Evolutionary conservation across 1,140 invertebrate genomes (phyloP), one percentile per base, ranked within the genome.

Genomic region (Dendrolimus punctatus): DNA sequence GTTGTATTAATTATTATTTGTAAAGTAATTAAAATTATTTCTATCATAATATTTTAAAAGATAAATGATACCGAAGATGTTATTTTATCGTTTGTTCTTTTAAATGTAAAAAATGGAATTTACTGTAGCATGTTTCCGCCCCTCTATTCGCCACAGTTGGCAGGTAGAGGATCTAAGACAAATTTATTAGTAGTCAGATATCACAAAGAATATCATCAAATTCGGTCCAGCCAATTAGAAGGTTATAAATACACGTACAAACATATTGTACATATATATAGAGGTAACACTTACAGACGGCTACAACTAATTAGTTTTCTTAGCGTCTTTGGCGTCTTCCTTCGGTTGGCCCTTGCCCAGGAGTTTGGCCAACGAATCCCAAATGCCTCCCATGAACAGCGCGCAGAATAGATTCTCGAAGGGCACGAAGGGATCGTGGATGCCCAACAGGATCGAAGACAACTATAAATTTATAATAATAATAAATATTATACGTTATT

Each of bases 371-470:
- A 99, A 87, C 23, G 96, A 96, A 88, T 99, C 98, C 94, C 96
- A 99, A 75, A 99, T 96, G 51, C 98, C 98, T 49, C 98, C 98
- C 80, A 99, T 91, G 89, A 99, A 99, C 46, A 99, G 88, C 8
- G 97, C 96, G 82, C 98, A 99, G 87, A 97, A 95, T 36, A 99
- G 89, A 86, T 99, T 99, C 88, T 99, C 98, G 77, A 99, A 98
- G 45, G 98, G 98, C 60, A 98, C 91, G 85, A 99, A 99, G 45
- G 98, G 98, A 91, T 99, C 98, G 71, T 98, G 96, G 70, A 99
- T 99, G 53, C 98, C 96, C 55, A 99, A 89, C 10, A 99, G 86
- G 63, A 99, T 94, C 6, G 97, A 98, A 6, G 97, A 99, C 37
- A 99, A 80, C 91, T 94, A 80, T 23, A 43, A 37, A 23, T 6